A percentile compares a stretch with the other conserved stretches of the same genome.
Evolutionary conservation across 2,888 invertebrate species (phyloP).

Genomic region (Odontocolon sp.): DNA sequence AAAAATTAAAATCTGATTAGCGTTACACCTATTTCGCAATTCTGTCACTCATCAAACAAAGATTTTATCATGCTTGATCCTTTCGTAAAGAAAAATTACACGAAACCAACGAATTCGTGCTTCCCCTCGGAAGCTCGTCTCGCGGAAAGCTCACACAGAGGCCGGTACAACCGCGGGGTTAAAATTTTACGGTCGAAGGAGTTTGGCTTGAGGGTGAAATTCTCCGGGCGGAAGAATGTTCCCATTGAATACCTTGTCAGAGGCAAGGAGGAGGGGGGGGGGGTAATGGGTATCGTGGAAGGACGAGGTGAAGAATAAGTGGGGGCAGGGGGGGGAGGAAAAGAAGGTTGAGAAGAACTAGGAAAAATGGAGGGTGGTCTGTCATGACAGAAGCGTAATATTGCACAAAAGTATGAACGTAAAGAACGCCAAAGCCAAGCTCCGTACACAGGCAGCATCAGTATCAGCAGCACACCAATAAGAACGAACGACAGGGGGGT

Average conservation of each 20-base stretch:
- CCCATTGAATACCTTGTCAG: conserved; percentile 44
- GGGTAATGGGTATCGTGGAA: too few relatives aligned
- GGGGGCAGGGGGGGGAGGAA: conserved; percentile 2
- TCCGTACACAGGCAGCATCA: background rate
- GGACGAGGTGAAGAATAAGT: background rate
- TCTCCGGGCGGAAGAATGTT: conserved; percentile 42
- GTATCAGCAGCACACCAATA: background rate
- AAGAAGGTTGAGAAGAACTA: background rate
- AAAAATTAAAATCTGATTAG: too few relatives aligned
- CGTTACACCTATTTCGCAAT: too few relatives aligned
- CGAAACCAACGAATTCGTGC: background rate
- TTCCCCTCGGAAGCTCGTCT: background rate
- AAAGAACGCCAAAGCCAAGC: conserved; percentile 34
- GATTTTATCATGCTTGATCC: too few relatives aligned
- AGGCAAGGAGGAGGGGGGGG: background rate
- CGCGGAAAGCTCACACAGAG: background rate
- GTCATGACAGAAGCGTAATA: conserved; percentile 52
- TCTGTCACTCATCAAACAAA: too few relatives aligned
- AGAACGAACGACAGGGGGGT: background rate
- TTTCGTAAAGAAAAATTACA: too few relatives aligned
- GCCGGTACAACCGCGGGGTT: background rate
- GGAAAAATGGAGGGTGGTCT: conserved; percentile 7
- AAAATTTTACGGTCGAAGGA: conserved; percentile 28
- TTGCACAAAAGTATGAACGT: conserved; percentile 26
- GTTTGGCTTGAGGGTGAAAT: conserved; percentile 26